Conservation (phyloP, 2,888 invertebrate genomes). For the Drosophila formosana region DNA sequence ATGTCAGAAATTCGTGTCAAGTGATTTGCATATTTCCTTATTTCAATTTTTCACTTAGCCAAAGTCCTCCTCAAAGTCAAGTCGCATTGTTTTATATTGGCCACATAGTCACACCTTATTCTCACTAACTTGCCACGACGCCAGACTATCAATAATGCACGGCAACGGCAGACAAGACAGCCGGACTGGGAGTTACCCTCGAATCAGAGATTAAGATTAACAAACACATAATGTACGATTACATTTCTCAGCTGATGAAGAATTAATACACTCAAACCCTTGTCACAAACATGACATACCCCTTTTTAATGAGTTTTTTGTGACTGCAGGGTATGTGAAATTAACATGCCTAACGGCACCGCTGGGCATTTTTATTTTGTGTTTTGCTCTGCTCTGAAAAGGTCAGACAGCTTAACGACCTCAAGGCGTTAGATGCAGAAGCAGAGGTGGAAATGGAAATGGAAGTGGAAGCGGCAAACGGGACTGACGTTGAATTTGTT, state of each 20-base stretch:
- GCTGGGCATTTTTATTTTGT: constrained; percentile 22
- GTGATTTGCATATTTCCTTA: constrained; percentile 67
- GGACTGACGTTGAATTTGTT: constrained; percentile 13
- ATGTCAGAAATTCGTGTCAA: constrained; percentile 38
- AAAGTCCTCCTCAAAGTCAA: constrained; percentile 16
- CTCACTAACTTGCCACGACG: not conserved
- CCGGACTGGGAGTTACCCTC: not conserved
- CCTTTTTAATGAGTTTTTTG: not conserved
- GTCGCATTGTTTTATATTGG: constrained; percentile 28
- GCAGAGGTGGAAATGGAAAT: constrained; percentile 4
- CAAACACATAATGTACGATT: too few relatives aligned
- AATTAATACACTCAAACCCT: not conserved
- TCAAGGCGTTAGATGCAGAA: constrained; percentile 15
- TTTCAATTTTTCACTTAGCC: constrained; percentile 25
- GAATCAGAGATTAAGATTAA: not conserved
- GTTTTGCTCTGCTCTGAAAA: constrained; percentile 35
- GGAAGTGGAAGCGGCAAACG: not conserved
- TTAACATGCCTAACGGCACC: constrained; percentile 60
- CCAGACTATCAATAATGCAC: constrained; percentile 42
- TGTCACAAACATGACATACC: not conserved
- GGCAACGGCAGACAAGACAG: too few relatives aligned
- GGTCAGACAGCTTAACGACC: constrained; percentile 52
- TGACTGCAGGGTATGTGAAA: constrained; percentile 19
- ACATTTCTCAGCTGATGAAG: not conserved
- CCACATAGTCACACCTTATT: constrained; percentile 20